A percentile compares a stretch with the other conserved stretches of the same genome.
Conservation (phyloP, 2,113 vertebrate genomes). For the Microtus richardsoni region DNA sequence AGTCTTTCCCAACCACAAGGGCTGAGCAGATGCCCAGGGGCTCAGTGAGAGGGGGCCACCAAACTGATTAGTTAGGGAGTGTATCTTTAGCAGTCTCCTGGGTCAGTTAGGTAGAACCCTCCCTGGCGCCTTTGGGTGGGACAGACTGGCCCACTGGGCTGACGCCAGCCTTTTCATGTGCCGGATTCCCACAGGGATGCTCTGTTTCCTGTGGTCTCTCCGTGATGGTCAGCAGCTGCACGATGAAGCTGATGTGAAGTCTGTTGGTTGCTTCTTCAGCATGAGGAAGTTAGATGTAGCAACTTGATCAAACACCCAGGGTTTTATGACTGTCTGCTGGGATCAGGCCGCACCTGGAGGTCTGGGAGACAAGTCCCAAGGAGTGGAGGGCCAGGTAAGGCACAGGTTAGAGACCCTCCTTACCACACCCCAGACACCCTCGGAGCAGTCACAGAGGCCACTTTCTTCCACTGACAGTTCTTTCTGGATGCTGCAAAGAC, state of each 20-base stretch:
- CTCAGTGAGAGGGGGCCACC: background rate
- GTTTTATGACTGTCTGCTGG: slow-evolving; percentile 29
- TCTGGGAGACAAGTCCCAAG: background rate
- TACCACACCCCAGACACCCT: fast-evolving
- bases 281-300: slow-evolving; percentile 50
- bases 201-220: slow-evolving; percentile 57
- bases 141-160: slow-evolving; percentile 4
- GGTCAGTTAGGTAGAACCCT: slow-evolving; percentile 35
- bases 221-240: slow-evolving; percentile 70
- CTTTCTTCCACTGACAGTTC: background rate
- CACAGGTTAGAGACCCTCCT: background rate
- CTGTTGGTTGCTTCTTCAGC: slow-evolving; percentile 46
- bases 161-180: slow-evolving; percentile 34
- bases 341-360: slow-evolving; percentile 34
- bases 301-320: slow-evolving; percentile 39
- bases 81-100: background rate
- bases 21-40: background rate
- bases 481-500: background rate
- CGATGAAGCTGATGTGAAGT: background rate
- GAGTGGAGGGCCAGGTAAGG: background rate
- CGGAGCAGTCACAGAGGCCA: background rate
- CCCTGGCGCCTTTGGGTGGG: slow-evolving; percentile 45
- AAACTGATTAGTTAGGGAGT: background rate
- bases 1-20: background rate
- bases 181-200: background rate